These are phyloP conservation scores for Psephotus haematonotus DNA, from an alignment of 2,113 vertebrate genomes.

Conservation along the genomic window DNA sequence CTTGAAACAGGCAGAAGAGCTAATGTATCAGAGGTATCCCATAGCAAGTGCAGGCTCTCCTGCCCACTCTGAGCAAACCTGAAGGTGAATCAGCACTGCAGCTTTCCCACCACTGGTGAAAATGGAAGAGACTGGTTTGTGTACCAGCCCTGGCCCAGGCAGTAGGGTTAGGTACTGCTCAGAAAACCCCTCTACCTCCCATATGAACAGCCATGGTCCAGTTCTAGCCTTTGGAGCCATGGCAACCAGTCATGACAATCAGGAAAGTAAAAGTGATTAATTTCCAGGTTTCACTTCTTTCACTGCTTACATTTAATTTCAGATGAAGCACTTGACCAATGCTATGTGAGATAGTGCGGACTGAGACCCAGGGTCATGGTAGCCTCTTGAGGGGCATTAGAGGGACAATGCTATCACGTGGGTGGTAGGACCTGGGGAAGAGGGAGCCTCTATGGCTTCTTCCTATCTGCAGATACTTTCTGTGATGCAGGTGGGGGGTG, in stretches of 20 bases:
- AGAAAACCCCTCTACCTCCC: not conserved
- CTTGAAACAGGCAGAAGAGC: not conserved
- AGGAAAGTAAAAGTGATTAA: slow-evolving; percentile 36
- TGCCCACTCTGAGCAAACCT: not conserved
- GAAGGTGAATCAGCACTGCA: not conserved
- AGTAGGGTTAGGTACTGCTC: not conserved
- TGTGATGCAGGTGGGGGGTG: not conserved
- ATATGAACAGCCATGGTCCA: not conserved
- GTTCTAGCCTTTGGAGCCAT: slow-evolving; percentile 33
- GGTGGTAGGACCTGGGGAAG: not conserved
- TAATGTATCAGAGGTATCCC: not conserved
- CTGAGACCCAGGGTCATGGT: not conserved
- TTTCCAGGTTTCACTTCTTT: slow-evolving; percentile 50
- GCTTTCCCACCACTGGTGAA: not conserved
- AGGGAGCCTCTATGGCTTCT: not conserved
- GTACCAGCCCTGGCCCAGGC: rapidly evolving
- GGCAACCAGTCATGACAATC: not conserved
- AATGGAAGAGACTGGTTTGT: not conserved
- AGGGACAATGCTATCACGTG: not conserved
- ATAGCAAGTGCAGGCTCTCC: rapidly evolving
- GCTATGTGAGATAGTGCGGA: not conserved
- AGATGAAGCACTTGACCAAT: not conserved
- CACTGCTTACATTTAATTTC: not conserved
- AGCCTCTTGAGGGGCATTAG: not conserved
- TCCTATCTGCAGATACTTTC: not conserved